These are phyloP conservation scores for Aphelenchoides besseyi DNA, from an alignment of 1,140 invertebrate genomes.

Conservation along the genomic window DNA sequence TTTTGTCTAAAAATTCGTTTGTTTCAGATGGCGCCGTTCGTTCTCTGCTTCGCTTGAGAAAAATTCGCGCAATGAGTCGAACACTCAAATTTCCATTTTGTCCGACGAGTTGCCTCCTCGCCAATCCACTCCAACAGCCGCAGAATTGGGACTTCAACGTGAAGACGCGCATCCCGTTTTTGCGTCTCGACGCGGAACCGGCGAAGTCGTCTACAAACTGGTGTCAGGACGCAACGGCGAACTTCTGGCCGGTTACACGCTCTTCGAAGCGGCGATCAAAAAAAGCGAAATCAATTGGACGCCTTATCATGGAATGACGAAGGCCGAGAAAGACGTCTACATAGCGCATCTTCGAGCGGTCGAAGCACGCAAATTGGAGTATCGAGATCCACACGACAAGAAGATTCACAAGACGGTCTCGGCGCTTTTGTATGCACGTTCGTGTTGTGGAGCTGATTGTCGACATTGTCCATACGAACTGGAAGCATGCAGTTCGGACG, in stretches of 20 bases:
- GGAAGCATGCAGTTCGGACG: conserved; percentile 45
- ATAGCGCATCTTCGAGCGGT: conserved; percentile 37
- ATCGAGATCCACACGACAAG: conserved; percentile 38
- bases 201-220: conserved; percentile 17
- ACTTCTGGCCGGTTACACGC: conserved; percentile 23
- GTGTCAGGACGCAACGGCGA: conserved; percentile 16
- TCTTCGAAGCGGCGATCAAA: conserved; percentile 28
- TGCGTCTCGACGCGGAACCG: conserved; percentile 3
- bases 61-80: no score
- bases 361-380: conserved; percentile 43
- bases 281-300: conserved; percentile 17
- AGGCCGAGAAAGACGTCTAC: conserved; percentile 22
- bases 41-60: conserved; percentile 10
- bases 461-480: conserved; percentile 60
- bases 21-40: conserved; percentile 27
- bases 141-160: conserved; percentile 28
- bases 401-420: conserved; percentile 50
- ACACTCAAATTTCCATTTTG: no score
- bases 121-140: conserved; percentile 22
- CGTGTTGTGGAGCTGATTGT: conserved; percentile 60
- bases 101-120: no score
- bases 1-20: background rate
- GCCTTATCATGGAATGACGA: conserved; percentile 27
- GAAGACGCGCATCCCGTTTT: conserved; percentile 31
- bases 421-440: conserved; percentile 47